These are phyloP conservation scores for Oscheius sp. DNA, from an alignment of 2,888 invertebrate genomes.

Conservation along the genomic window DNA sequence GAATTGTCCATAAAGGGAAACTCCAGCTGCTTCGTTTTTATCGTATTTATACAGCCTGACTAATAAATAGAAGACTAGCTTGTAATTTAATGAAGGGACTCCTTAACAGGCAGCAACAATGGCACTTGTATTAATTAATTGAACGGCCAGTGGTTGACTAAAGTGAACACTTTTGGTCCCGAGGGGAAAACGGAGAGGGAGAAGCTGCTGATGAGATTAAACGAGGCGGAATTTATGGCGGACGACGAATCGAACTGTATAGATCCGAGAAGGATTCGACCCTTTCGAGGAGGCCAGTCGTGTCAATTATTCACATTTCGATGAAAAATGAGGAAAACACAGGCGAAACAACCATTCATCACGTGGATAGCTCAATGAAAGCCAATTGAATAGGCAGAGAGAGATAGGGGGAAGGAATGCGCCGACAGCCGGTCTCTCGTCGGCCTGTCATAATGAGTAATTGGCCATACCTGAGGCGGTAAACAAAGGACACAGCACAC, in stretches of 20 bases:
- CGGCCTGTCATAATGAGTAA: constrained; percentile 26
- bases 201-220: constrained; percentile 19
- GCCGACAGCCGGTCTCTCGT: neutral
- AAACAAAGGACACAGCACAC: constrained; percentile 22
- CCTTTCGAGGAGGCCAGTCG: neutral
- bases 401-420: neutral
- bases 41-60: too few relatives aligned
- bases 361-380: neutral
- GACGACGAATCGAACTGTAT: neutral
- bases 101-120: neutral
- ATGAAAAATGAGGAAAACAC: neutral
- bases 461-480: constrained; percentile 30
- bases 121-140: constrained; percentile 21
- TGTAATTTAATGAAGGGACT: constrained; percentile 5
- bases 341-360: neutral
- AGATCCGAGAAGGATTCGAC: neutral
- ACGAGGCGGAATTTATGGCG: constrained; percentile 24
- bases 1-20: too few relatives aligned
- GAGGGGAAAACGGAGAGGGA: neutral
- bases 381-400: neutral
- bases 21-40: too few relatives aligned
- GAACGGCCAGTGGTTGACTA: neutral
- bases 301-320: constrained; percentile 15
- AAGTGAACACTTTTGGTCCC: neutral
- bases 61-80: too few relatives aligned